Evolutionary conservation across 2,888 invertebrate genomes (phyloP).

Genomic region (Anticlea derivata): DNA sequence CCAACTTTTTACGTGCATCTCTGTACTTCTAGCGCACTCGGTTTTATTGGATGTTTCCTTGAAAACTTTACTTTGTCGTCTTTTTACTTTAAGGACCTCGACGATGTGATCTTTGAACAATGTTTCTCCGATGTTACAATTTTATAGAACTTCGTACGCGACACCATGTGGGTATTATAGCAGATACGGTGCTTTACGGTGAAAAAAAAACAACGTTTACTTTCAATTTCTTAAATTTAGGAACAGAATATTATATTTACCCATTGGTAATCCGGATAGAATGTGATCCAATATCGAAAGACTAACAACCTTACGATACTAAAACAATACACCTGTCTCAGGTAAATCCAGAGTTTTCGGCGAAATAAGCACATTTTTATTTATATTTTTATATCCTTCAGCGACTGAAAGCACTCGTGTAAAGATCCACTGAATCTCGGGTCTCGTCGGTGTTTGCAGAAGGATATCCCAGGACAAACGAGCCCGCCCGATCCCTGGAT

Average conservation of each 20-base stretch:
- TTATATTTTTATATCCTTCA: constrained; percentile 66
- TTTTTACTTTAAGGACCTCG: constrained; percentile 57
- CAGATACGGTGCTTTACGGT: constrained; percentile 1
- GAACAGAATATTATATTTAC: constrained; percentile 2
- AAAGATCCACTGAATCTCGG: constrained; percentile 79
- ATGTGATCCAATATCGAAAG: constrained; percentile 47
- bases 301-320: constrained; percentile 44
- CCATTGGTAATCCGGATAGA: constrained; percentile 17
- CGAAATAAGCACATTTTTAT: constrained; percentile 35
- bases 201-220: constrained; percentile 9
- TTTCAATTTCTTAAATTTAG: constrained; percentile 15
- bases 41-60: constrained; percentile 77
- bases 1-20: constrained; percentile 66
- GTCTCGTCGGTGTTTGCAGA: constrained; percentile 77
- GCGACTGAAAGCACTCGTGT: constrained; percentile 72
- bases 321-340: constrained; percentile 17
- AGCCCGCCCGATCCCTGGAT: constrained; percentile 71
- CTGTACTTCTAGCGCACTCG: constrained; percentile 55
- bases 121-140: constrained; percentile 42
- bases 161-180: constrained; percentile 11
- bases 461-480: constrained; percentile 80
- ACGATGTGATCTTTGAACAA: constrained; percentile 62
- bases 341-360: constrained; percentile 11
- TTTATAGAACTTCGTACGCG: constrained; percentile 28
- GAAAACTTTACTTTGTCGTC: constrained; percentile 63